Conservation (phyloP, 2,888 invertebrate genomes). For the Eristalinus aeneus region DNA sequence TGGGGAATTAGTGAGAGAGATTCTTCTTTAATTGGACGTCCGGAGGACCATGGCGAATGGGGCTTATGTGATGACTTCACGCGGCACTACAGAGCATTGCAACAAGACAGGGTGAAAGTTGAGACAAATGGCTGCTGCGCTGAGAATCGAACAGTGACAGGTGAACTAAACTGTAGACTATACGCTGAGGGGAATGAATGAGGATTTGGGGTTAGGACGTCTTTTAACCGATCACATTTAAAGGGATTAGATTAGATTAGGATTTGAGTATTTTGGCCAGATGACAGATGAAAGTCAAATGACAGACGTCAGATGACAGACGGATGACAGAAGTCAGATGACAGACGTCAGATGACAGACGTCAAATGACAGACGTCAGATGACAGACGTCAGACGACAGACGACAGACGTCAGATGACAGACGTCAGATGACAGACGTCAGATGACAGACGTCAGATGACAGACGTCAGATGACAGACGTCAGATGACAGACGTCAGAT, state of each 20-base stretch:
- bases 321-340: neutral
- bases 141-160: neutral
- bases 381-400: neutral
- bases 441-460: neutral
- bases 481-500: neutral
- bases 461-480: neutral
- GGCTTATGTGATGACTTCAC: neutral
- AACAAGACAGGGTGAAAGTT: neutral
- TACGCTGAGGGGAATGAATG: neutral
- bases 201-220: neutral
- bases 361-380: neutral
- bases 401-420: neutral
- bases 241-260: too few species aligned
- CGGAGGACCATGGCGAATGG: neutral
- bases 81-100: neutral
- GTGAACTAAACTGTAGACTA: neutral
- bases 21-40: slow-evolving; percentile 59
- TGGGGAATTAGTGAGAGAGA: slow-evolving; percentile 48
- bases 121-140: neutral
- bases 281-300: neutral
- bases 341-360: neutral
- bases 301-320: neutral
- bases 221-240: too few species aligned
- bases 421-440: neutral
- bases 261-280: too few species aligned